Percentiles rank a stretch among this genome's conserved stretches.
These are phyloP conservation scores for Cricetomys ansorgei DNA, from an alignment of 2,113 vertebrate species.

Conservation along the genomic window DNA sequence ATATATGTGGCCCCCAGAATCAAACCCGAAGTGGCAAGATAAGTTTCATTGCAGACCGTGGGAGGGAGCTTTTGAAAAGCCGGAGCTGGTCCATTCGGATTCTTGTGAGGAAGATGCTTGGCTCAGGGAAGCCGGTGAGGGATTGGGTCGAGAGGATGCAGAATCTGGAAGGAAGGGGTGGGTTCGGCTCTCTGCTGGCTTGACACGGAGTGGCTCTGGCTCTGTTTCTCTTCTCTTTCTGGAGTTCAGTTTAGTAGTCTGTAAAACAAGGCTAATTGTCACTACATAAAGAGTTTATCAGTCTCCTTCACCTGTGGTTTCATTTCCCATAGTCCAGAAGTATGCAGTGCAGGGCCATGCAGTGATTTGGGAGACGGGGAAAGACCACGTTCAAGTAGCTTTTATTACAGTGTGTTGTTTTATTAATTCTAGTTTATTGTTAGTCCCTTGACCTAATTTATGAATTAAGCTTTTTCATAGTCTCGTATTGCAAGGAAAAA, in stretches of 20 bases:
- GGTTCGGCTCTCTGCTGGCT: not conserved
- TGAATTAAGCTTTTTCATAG: not conserved
- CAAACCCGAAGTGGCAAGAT: not conserved
- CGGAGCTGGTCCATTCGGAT: not conserved
- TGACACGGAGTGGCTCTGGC: slow-evolving; percentile 12
- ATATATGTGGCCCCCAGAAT: not conserved
- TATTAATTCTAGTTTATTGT: not conserved
- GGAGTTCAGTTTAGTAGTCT: slow-evolving; percentile 55
- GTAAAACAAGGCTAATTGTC: slow-evolving; percentile 61
- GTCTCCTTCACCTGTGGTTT: not conserved
- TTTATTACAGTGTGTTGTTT: not conserved
- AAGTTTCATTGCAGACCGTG: not conserved
- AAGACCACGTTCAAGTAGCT: not conserved
- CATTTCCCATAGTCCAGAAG: not conserved
- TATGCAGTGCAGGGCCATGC: not conserved
- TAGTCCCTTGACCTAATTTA: not conserved
- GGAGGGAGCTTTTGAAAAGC: not conserved
- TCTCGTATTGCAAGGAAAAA: not conserved
- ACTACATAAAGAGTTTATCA: slow-evolving; percentile 16
- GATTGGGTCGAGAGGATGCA: not conserved
- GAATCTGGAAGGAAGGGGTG: not conserved
- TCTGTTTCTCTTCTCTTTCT: not conserved
- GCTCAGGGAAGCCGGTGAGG: not conserved
- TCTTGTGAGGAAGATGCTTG: not conserved
- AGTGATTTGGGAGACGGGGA: not conserved